phyloP scores from a whole-genome alignment of 1,140 invertebrate species.

The Alviniconcha marisindica region DNA sequence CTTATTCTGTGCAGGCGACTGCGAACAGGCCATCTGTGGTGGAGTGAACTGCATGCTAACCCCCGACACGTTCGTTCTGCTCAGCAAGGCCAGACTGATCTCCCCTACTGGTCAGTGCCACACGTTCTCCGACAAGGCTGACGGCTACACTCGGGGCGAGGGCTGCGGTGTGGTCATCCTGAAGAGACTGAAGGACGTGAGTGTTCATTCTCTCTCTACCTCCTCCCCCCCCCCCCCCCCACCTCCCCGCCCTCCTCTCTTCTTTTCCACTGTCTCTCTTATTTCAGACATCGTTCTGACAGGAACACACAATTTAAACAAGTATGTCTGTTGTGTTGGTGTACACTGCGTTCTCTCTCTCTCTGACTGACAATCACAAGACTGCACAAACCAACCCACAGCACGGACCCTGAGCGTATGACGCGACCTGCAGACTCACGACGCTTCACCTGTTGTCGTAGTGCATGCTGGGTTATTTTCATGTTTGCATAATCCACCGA shows the following conservation, averaged over 20 bases:
- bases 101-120: constrained; percentile 59
- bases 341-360: too few relatives aligned
- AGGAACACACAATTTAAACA: neutral
- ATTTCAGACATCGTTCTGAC: neutral
- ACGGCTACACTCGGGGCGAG: constrained; percentile 64
- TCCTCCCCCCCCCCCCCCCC: neutral
- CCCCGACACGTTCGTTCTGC: constrained; percentile 48
- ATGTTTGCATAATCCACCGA: too few relatives aligned
- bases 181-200: constrained; percentile 56
- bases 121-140: constrained; percentile 58
- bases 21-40: constrained; percentile 55
- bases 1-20: constrained; percentile 44
- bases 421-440: too few relatives aligned
- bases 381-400: too few relatives aligned
- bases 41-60: constrained; percentile 55
- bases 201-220: neutral
- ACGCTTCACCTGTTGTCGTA: too few relatives aligned
- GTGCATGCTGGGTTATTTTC: too few relatives aligned
- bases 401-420: too few relatives aligned
- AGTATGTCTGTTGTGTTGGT: neutral
- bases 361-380: too few relatives aligned
- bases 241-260: neutral
- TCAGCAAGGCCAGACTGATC: constrained; percentile 55
- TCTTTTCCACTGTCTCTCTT: too few relatives aligned
- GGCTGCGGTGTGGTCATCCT: constrained; percentile 66